Percentiles rank a stretch among this genome's conserved stretches.
Evolutionary conservation across 2,888 invertebrate genomes (phyloP).

Genomic region (Sarcophaga carnaria): DNA sequence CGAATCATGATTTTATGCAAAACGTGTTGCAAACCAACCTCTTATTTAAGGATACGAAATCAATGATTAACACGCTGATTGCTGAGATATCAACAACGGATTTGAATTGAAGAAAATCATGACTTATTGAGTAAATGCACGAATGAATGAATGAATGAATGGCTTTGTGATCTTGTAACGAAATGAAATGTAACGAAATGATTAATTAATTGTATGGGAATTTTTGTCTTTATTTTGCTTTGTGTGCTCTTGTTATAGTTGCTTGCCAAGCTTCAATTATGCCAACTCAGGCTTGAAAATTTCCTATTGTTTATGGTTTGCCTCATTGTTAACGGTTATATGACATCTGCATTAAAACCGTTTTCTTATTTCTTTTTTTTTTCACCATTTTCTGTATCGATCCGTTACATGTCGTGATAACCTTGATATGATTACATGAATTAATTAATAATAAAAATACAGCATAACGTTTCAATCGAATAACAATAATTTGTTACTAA

Average conservation of each 20-base stretch:
- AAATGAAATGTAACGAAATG: neutral
- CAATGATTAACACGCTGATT: slow-evolving; percentile 2
- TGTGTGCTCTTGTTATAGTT: neutral
- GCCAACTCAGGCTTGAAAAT: slow-evolving; percentile 59
- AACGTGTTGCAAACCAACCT: neutral
- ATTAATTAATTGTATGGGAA: slow-evolving; percentile 21
- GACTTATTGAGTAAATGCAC: neutral
- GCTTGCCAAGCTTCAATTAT: slow-evolving; percentile 48
- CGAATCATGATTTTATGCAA: slow-evolving; percentile 22
- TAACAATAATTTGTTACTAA: slow-evolving; percentile 43
- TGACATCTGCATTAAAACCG: slow-evolving; percentile 45
- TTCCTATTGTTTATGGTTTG: neutral
- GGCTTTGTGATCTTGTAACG: neutral
- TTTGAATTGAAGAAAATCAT: slow-evolving; percentile 15
- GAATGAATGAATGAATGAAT: slow-evolving; percentile 17
- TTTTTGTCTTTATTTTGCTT: neutral
- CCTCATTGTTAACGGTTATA: slow-evolving; percentile 38
- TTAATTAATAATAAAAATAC: slow-evolving; percentile 54
- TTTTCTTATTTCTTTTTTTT: slow-evolving; percentile 31
- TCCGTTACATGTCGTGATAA: slow-evolving; percentile 78
- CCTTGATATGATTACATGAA: slow-evolving; percentile 76
- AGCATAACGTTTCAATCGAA: slow-evolving; percentile 24
- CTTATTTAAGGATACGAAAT: slow-evolving; percentile 27
- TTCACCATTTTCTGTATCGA: slow-evolving; percentile 69
- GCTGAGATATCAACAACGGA: neutral